phyloP scores from a whole-genome alignment of 2,113 vertebrate genomes.

The Notiomystis cincta region DNA sequence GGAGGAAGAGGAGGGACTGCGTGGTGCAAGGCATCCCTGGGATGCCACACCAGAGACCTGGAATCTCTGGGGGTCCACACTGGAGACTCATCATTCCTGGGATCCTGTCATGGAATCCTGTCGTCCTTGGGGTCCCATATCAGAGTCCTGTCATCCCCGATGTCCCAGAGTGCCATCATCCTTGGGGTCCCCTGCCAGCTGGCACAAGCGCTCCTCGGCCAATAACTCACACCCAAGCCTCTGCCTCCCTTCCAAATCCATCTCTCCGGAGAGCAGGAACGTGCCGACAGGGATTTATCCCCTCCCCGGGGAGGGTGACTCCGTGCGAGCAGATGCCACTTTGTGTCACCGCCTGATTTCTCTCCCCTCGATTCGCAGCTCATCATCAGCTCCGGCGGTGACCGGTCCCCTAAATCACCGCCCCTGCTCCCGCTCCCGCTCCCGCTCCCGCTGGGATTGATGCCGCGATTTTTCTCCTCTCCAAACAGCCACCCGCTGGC shows the following conservation, averaged over 20 bases:
- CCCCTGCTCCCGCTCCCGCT: not conserved
- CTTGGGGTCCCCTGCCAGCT: not conserved
- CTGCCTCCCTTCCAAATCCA: not conserved
- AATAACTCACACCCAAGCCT: accelerated
- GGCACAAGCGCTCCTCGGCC: not conserved
- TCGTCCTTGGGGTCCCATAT: not conserved
- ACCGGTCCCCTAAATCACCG: conserved; percentile 41
- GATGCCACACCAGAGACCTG: not conserved
- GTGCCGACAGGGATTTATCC: not conserved
- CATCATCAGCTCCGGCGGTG: conserved; percentile 8
- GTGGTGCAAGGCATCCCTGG: too few species aligned
- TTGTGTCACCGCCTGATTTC: not conserved
- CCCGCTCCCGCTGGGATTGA: not conserved
- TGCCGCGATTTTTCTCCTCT: not conserved
- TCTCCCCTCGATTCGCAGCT: not conserved
- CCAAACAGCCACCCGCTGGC: not conserved
- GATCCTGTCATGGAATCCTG: not conserved
- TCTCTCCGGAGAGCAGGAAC: not conserved
- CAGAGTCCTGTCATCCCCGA: not conserved
- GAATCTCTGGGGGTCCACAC: not conserved
- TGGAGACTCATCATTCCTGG: too few species aligned
- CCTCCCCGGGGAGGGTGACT: not conserved
- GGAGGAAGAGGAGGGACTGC: not conserved
- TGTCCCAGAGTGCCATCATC: not conserved
- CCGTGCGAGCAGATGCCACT: not conserved